Evolutionary conservation across 2,113 vertebrate species (phyloP), one percentile per base, ranked within the genome.

Genomic region (Rattus norvegicus): DNA sequence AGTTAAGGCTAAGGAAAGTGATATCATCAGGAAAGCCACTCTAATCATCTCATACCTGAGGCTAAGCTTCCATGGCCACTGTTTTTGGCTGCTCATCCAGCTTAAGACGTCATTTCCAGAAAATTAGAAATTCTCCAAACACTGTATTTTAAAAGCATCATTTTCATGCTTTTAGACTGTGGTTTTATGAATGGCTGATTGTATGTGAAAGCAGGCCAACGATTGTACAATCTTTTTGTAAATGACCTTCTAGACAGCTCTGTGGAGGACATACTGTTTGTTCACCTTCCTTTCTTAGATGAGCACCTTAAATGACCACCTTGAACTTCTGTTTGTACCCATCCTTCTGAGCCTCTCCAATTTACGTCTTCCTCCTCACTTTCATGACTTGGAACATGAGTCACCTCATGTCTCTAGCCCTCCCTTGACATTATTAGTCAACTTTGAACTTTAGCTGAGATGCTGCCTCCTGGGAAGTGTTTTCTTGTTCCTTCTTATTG

Each of bases 61-160:
- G 2, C 17, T 70, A 3, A 47, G 13, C 77, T 89, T 63, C 91
- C 24, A 17, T 70, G 19, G 0, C 90, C 36, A 33, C 19, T 16
- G 56, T 14, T 65, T 81, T 97, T 14, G 59, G 5, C 69, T 30
- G 5, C 56, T 87, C 19, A 30, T 63, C 69, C n/a, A 43, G 30
- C 87, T 87, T 94, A 43, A 81, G 16, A 59, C 56, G 20, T 93
- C 79, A 56, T 89, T 86, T 92, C 22, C 24, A 86, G 43, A 89
- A 79, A 79, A 72, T 75, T 91, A 39, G 47, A 59, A 94, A 30
- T 86, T 49, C 14, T 13, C 7, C 39, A 87, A 70, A 28, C 9
- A 65, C 33, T 93, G 67, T 86, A 86, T 67, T 94, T 90, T 22
- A 90, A 77, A 79, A 86, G 43, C 54, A 20, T 87, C 5, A 65